Conservation (phyloP, 2,888 invertebrate species). For the Capitulum mitella region DNA sequence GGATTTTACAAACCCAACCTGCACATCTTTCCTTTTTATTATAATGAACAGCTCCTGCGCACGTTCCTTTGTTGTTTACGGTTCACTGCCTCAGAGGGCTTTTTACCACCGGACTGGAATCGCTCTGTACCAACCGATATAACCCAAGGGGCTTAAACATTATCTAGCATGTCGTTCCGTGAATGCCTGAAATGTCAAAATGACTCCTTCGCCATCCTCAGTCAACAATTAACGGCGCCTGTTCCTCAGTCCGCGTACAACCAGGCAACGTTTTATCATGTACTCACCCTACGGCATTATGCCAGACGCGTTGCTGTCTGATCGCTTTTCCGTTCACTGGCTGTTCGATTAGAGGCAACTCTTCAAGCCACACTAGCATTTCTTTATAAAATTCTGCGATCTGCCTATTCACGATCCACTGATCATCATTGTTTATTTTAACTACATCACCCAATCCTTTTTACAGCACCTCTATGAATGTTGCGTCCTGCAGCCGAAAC, state of each 20-base stretch:
- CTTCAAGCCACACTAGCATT: not conserved
- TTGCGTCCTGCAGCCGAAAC: too few species aligned
- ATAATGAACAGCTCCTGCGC: not conserved
- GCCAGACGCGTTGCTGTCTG: not conserved
- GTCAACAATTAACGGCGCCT: not conserved
- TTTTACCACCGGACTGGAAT: not conserved
- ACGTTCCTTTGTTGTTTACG: not conserved
- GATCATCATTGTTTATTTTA: not conserved
- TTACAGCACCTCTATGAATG: not conserved
- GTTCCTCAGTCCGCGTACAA: not conserved
- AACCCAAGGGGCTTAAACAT: not conserved
- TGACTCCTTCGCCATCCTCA: not conserved
- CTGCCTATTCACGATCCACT: not conserved
- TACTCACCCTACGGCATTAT: not conserved
- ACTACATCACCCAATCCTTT: not conserved
- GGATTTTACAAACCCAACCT: not conserved
- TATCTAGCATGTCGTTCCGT: not conserved
- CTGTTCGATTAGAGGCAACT: not conserved
- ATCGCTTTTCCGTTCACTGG: not conserved
- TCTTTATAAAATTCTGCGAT: not conserved
- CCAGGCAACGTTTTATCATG: not conserved
- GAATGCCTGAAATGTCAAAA: not conserved
- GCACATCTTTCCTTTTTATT: not conserved
- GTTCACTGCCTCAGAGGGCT: not conserved
- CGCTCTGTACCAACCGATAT: not conserved